phyloP scores from a whole-genome alignment of 2,797 vertebrate genomes.

The Brachyrhaphis roseni region DNA sequence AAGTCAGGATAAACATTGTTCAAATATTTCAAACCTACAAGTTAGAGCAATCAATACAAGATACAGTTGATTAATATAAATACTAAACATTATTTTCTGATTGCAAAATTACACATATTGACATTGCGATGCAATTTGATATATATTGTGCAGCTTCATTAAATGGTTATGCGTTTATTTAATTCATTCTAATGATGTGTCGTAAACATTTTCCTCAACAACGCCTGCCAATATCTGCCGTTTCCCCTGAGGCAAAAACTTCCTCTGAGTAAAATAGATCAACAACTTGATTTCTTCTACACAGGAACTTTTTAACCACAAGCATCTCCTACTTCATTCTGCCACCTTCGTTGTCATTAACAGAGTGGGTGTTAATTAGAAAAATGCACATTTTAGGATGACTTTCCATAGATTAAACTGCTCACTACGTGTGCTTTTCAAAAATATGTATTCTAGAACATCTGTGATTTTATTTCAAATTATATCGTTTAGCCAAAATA shows the following conservation, averaged over 20 bases:
- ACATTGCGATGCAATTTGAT: too few species aligned
- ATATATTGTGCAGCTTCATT: too few species aligned
- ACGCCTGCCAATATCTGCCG: not conserved
- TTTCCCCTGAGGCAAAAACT: not conserved
- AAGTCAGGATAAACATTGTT: not conserved
- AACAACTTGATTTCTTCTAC: not conserved
- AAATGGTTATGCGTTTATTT: not conserved
- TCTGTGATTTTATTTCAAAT: too few species aligned
- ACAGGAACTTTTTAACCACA: not conserved
- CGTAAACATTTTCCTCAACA: not conserved
- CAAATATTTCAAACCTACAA: not conserved
- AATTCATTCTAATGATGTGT: not conserved
- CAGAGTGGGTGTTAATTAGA: too few species aligned
- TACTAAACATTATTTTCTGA: too few species aligned
- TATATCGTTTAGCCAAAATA: too few species aligned
- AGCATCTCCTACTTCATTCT: not conserved
- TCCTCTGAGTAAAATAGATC: not conserved
- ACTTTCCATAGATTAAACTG: not conserved
- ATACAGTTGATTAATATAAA: not conserved
- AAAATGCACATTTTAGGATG: not conserved
- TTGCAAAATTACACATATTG: too few species aligned
- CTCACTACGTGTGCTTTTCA: not conserved
- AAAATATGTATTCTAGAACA: too few species aligned
- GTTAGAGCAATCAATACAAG: not conserved
- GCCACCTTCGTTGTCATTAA: not conserved